phyloP scores from a whole-genome alignment of 2,888 invertebrate species.

The Silvanus unidentatus region DNA sequence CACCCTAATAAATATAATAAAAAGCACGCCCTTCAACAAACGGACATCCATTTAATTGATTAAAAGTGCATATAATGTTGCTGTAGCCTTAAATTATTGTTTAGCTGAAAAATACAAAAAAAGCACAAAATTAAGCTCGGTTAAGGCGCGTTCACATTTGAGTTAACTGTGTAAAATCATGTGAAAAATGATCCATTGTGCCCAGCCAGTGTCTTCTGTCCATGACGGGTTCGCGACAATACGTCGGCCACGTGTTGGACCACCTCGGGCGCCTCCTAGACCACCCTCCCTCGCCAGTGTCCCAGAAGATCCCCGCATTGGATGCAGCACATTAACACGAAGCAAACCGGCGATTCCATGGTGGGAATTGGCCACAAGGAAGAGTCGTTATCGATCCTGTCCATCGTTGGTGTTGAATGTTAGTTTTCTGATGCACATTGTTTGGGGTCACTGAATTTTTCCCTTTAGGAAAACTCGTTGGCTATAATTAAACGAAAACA shows the following conservation, averaged over 20 bases:
- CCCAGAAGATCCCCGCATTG: slow-evolving; percentile 57
- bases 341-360: slow-evolving; percentile 52
- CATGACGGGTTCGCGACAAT: slow-evolving; percentile 88
- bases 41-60: too few species aligned
- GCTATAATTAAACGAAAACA: too few species aligned
- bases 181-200: slow-evolving; percentile 17
- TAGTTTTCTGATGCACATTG: background rate
- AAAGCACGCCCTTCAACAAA: too few species aligned
- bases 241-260: slow-evolving; percentile 52
- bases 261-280: slow-evolving; percentile 38
- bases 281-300: slow-evolving; percentile 44
- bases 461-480: too few species aligned
- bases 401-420: slow-evolving; percentile 60
- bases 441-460: too few species aligned
- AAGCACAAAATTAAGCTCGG: too few species aligned
- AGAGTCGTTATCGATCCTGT: slow-evolving; percentile 73
- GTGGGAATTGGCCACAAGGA: slow-evolving; percentile 81
- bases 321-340: slow-evolving; percentile 15
- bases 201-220: slow-evolving; percentile 52
- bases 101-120: too few species aligned
- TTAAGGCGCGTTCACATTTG: too few species aligned
- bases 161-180: too few species aligned
- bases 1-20: too few species aligned
- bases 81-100: too few species aligned
- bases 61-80: too few species aligned